A percentile compares a stretch with the other conserved stretches of the same genome.
Evolutionary conservation across 1,140 invertebrate species (phyloP).

Genomic region (Zaprionus ghesquierei): DNA sequence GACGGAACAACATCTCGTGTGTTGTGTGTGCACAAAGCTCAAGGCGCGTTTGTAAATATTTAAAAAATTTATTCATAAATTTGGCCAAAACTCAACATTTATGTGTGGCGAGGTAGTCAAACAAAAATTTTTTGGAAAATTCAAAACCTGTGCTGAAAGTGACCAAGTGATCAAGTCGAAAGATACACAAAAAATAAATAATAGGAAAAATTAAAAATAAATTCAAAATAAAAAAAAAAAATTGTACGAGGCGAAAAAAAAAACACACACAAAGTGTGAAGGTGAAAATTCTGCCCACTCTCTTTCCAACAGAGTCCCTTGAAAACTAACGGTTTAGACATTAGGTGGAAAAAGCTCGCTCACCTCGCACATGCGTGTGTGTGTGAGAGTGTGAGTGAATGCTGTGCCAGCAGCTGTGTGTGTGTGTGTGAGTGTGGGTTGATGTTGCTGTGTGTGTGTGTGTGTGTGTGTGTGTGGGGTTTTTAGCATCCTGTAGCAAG

Average conservation of each 20-base stretch:
- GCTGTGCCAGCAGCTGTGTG: slow-evolving; percentile 14
- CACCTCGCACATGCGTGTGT: slow-evolving; percentile 57
- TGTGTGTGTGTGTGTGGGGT: slow-evolving; percentile 35
- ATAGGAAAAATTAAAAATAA: slow-evolving; percentile 13
- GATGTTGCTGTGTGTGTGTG: slow-evolving; percentile 20
- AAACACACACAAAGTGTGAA: slow-evolving; percentile 62
- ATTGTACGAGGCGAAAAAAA: slow-evolving; percentile 38
- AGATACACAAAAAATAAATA: slow-evolving; percentile 14
- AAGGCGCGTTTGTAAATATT: slow-evolving; percentile 74
- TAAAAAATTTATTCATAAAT: slow-evolving; percentile 70
- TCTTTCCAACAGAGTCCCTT: slow-evolving; percentile 28
- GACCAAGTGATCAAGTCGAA: slow-evolving; percentile 9
- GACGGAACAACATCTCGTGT: slow-evolving; percentile 63
- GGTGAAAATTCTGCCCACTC: slow-evolving; percentile 70
- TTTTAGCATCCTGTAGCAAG: slow-evolving; percentile 76
- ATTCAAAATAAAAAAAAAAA: slow-evolving; percentile 42
- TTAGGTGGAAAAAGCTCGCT: slow-evolving; percentile 70
- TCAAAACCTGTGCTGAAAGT: slow-evolving; percentile 30
- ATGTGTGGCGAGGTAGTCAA: neutral
- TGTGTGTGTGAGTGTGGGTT: slow-evolving; percentile 34
- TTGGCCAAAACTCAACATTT: slow-evolving; percentile 49
- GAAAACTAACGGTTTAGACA: slow-evolving; percentile 63
- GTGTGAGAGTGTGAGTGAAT: slow-evolving; percentile 34
- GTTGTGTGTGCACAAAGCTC: slow-evolving; percentile 43
- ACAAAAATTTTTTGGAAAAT: slow-evolving; percentile 4